These are phyloP conservation scores for Rhynchonema sp. DNA, from an alignment of 2,888 invertebrate genomes.

Conservation along the genomic window DNA sequence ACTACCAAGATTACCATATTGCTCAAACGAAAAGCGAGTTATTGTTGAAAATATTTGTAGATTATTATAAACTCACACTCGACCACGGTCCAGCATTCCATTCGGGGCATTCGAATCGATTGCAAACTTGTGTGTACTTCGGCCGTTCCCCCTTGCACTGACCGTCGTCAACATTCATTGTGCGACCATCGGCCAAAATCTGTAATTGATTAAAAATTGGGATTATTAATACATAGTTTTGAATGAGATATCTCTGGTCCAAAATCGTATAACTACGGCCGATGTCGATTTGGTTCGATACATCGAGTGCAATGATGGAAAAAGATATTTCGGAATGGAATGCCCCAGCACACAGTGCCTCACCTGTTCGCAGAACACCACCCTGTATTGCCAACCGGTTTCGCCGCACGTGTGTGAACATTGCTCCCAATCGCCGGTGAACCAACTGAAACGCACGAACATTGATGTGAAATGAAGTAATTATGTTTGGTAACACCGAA, in stretches of 20 bases:
- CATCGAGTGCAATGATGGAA: too few species aligned
- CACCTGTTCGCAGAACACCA: constrained; percentile 48
- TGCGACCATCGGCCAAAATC: constrained; percentile 49
- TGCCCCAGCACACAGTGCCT: too few species aligned
- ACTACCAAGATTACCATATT: too few species aligned
- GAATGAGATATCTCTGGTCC: too few species aligned
- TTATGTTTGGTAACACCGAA: too few species aligned
- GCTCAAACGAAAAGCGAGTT: too few species aligned
- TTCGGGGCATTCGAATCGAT: constrained; percentile 53
- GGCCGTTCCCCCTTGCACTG: constrained; percentile 44
- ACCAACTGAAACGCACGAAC: too few species aligned
- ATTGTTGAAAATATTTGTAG: neutral
- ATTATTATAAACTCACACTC: constrained; percentile 40
- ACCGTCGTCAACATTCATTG: constrained; percentile 51
- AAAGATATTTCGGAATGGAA: too few species aligned
- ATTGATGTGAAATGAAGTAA: too few species aligned
- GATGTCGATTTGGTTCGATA: too few species aligned
- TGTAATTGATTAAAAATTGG: constrained; percentile 35
- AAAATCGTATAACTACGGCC: too few species aligned
- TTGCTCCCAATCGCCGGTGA: constrained; percentile 56
- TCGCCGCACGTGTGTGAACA: constrained; percentile 64
- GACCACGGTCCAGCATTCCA: constrained; percentile 79
- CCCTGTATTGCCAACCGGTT: constrained; percentile 37
- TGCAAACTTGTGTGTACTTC: constrained; percentile 41
- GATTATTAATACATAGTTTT: too few species aligned